Evolutionary conservation across 2,888 invertebrate genomes (phyloP).

Genomic region (Celastrina argiolus): DNA sequence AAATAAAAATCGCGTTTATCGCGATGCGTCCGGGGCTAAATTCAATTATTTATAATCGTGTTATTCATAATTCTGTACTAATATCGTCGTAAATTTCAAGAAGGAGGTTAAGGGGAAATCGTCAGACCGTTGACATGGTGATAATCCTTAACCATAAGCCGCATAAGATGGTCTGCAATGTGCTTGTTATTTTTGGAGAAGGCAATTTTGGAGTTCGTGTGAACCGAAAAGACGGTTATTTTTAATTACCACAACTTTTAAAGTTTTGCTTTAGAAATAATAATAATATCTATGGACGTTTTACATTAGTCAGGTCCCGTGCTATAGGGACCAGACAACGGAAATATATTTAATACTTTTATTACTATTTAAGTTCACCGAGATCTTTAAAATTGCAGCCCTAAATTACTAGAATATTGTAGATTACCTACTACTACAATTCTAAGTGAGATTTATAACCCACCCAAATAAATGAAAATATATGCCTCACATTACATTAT

Average conservation of each 20-base stretch:
- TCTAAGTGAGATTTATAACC: no score
- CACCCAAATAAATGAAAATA: no score
- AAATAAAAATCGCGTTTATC: not conserved
- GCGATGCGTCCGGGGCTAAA: not conserved
- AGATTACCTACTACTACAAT: no score
- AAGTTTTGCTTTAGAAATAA: no score
- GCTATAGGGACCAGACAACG: no score
- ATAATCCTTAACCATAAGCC: slow-evolving; percentile 38
- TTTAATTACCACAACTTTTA: not conserved
- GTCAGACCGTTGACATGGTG: slow-evolving; percentile 36
- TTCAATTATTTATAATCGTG: slow-evolving; percentile 1
- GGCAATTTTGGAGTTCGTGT: no score
- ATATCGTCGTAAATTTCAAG: not conserved
- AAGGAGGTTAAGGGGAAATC: not conserved
- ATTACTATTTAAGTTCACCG: no score
- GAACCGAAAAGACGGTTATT: no score
- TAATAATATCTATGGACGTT: no score
- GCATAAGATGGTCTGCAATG: not conserved
- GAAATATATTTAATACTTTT: no score
- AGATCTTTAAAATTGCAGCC: no score
- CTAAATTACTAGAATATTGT: no score
- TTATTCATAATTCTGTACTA: not conserved
- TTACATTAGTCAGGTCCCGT: not conserved
- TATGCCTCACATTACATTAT: not conserved
- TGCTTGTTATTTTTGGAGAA: not conserved